Conservation (phyloP, 2,888 invertebrate genomes). For the Eilema caniola region DNA sequence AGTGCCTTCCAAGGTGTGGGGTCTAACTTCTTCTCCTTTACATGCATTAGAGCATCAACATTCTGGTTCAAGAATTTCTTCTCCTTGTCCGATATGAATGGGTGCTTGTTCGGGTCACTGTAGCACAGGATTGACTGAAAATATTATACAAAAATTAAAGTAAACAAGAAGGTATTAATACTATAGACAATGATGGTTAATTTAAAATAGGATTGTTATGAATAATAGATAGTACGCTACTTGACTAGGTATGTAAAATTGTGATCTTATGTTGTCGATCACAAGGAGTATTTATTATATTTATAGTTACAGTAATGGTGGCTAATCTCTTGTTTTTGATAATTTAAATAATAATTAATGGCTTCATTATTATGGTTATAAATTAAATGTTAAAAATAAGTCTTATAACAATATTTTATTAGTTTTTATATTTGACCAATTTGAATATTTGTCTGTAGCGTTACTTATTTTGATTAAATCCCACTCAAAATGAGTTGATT, state of each 20-base stretch:
- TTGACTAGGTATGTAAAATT: neutral
- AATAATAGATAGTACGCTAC: neutral
- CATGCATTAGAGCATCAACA: conserved; percentile 81
- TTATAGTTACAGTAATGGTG: too few relatives aligned
- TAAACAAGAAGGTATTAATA: neutral
- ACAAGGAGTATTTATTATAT: too few relatives aligned
- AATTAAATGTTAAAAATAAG: too few relatives aligned
- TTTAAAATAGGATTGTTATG: neutral
- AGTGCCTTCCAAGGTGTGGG: conserved; percentile 91
- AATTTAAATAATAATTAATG: too few relatives aligned
- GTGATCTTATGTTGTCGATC: neutral
- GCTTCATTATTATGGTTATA: too few relatives aligned
- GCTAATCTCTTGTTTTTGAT: too few relatives aligned
- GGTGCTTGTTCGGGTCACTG: conserved; percentile 84
- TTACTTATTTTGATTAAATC: too few relatives aligned
- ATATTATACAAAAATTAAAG: conserved; percentile 1
- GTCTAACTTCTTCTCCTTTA: conserved; percentile 76
- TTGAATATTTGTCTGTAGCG: too few relatives aligned
- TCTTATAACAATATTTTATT: too few relatives aligned
- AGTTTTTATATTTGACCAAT: too few relatives aligned
- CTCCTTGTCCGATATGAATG: conserved; percentile 85
- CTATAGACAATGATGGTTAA: neutral
- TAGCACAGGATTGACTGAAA: conserved; percentile 79
- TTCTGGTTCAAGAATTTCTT: conserved; percentile 86
- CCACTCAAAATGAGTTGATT: too few relatives aligned